Conservation (phyloP, 2,797 vertebrate genomes). For the Anas georgica region DNA sequence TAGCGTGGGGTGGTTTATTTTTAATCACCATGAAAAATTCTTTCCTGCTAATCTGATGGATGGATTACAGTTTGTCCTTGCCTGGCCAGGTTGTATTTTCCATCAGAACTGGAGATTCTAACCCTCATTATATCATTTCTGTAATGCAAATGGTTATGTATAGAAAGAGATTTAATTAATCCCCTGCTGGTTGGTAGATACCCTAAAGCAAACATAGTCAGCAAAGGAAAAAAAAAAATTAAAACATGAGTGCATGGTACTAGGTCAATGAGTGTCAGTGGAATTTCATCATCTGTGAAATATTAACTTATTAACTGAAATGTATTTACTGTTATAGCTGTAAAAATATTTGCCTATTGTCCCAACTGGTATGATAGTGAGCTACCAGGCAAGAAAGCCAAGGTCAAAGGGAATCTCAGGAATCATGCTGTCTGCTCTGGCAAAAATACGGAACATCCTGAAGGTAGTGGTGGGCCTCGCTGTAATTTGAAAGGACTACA, state of each 20-base stretch:
- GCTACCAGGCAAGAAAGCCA: slow-evolving; percentile 27
- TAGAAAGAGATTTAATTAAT: slow-evolving; percentile 69
- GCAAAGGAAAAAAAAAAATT: slow-evolving; percentile 31
- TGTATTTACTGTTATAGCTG: slow-evolving; percentile 48
- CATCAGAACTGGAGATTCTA: slow-evolving; percentile 56
- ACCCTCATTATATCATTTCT: slow-evolving; percentile 59
- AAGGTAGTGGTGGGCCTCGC: background rate
- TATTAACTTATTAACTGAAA: slow-evolving; percentile 65
- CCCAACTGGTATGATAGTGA: slow-evolving; percentile 13
- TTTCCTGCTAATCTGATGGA: slow-evolving; percentile 60
- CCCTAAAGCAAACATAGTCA: slow-evolving; percentile 62
- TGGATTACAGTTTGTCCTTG: slow-evolving; percentile 64
- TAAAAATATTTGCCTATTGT: slow-evolving; percentile 66
- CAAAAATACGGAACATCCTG: slow-evolving; percentile 5
- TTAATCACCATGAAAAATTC: slow-evolving; percentile 57
- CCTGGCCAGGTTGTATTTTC: slow-evolving; percentile 49
- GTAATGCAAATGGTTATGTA: slow-evolving; percentile 67
- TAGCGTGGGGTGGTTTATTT: background rate
- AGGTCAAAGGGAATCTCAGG: slow-evolving; percentile 51
- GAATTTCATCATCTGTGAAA: slow-evolving; percentile 68
- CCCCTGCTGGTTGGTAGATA: slow-evolving; percentile 64
- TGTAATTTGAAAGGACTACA: slow-evolving; percentile 29
- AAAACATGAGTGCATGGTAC: slow-evolving; percentile 14
- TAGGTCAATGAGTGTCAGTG: slow-evolving; percentile 59
- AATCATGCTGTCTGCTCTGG: slow-evolving; percentile 36